These are phyloP conservation scores for Drosophila multiciliata DNA, from an alignment of 2,888 invertebrate genomes.

Conservation along the genomic window DNA sequence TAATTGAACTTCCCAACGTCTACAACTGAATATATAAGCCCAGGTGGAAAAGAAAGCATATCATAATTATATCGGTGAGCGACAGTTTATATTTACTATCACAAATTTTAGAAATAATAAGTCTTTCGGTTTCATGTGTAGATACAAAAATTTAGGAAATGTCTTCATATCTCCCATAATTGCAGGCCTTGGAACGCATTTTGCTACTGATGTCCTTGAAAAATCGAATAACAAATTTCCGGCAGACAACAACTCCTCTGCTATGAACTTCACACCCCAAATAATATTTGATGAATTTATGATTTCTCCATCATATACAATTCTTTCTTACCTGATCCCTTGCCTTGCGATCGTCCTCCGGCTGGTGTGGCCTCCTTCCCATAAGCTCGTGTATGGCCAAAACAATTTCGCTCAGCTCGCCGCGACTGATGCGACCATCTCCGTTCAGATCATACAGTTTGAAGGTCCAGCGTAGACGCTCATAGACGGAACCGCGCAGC, in stretches of 20 bases:
- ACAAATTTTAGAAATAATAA: neutral
- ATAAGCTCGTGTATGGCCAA: slow-evolving; percentile 96
- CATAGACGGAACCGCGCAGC: slow-evolving; percentile 96
- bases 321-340: slow-evolving; percentile 89
- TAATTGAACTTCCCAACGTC: neutral
- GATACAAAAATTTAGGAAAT: no score
- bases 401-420: slow-evolving; percentile 95
- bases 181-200: no score
- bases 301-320: neutral
- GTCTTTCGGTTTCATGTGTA: no score
- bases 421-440: slow-evolving; percentile 96
- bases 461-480: slow-evolving; percentile 98
- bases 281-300: neutral
- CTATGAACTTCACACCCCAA: neutral
- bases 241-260: no score
- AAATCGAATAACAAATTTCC: no score
- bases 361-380: slow-evolving; percentile 91
- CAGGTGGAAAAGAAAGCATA: no score
- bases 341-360: slow-evolving; percentile 93
- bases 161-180: no score
- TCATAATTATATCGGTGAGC: no score
- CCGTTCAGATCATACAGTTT: slow-evolving; percentile 98
- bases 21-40: neutral
- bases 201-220: no score
- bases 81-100: neutral